Base-by-base conservation (phyloP, 2,888 invertebrate species). In the Epinotia bilunana region DNA sequence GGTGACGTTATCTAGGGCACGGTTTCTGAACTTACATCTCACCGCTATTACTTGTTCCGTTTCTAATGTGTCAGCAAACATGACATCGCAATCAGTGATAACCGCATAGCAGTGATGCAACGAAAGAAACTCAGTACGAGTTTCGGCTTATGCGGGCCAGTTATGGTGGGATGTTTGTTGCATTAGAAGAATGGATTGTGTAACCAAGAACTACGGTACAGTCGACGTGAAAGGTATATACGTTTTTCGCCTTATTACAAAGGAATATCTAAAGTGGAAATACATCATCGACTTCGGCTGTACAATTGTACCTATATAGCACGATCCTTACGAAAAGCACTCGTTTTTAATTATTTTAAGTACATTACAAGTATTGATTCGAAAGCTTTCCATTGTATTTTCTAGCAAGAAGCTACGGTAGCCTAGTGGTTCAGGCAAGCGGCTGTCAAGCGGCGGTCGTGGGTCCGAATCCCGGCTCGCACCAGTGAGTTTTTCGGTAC, bases 81-180 rank as follows among this genome's bases (percentile, higher is more conserved):
- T 46, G 16, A 33, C 55, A 57, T 68, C 43, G 39, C 46, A 53
- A 63, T 68, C 61, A 57, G 55, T 68, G 67, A 73, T 73, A 73
- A 68, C 16, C 49, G 53, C 53, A 5, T n/a, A 62, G 28, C 55
- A 11, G 55, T 68, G 68, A 73, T 46, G 62, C 68, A 73, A 73
- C 43, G 46, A 73, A 73, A 73, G 73, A 68, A 73, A 73, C n/a
- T 53, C 23, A 28, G 61, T 43, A 68, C 46, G 55, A 53, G 53
- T 16, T 49, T 49, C 11, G 28, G 4, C n/a, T 28, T 28, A 49
- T 13, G 46, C 49, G 46, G 49, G 60, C 60, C 33, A 7, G 12
- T 12, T 16, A 33, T 16, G 11, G n/a, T 18, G n/a, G n/a, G 7
- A 1, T 20, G 5, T 16, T 20, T 12, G 11, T 57, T 18, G n/a